These are phyloP conservation scores for Lemur catta DNA, from an alignment of 2,797 vertebrate genomes.

Conservation along the genomic window DNA sequence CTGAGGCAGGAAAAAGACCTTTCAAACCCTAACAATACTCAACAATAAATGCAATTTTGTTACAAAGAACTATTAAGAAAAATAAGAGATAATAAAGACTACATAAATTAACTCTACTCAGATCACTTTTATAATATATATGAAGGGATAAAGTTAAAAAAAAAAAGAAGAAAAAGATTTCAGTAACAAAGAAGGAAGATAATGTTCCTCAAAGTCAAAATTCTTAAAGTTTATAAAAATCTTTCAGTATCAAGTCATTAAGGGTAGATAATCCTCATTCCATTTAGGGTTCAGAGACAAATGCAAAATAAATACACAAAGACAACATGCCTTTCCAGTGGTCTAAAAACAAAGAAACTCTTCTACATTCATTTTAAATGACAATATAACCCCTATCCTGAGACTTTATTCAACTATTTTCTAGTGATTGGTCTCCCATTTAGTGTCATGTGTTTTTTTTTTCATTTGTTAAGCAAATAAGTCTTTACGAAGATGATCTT, in stretches of 20 bases:
- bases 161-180: background rate
- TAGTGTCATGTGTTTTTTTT: background rate
- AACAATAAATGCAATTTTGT: background rate
- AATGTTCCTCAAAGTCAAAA: slow-evolving; percentile 7
- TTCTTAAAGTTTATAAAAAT: background rate
- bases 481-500: slow-evolving; percentile 7
- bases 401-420: background rate
- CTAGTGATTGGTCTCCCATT: background rate
- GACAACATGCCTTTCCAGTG: background rate
- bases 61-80: background rate
- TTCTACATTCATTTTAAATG: background rate
- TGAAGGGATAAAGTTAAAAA: background rate
- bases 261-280: background rate
- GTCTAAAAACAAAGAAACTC: background rate
- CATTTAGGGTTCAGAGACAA: background rate
- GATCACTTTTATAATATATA: background rate
- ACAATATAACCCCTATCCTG: background rate
- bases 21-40: background rate
- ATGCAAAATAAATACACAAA: slow-evolving; percentile 2
- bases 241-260: background rate
- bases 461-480: background rate
- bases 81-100: background rate
- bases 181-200: background rate
- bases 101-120: background rate
- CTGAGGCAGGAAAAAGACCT: background rate